Evolutionary conservation across 2,797 vertebrate genomes (phyloP).

Genomic region (Ibycter americanus): DNA sequence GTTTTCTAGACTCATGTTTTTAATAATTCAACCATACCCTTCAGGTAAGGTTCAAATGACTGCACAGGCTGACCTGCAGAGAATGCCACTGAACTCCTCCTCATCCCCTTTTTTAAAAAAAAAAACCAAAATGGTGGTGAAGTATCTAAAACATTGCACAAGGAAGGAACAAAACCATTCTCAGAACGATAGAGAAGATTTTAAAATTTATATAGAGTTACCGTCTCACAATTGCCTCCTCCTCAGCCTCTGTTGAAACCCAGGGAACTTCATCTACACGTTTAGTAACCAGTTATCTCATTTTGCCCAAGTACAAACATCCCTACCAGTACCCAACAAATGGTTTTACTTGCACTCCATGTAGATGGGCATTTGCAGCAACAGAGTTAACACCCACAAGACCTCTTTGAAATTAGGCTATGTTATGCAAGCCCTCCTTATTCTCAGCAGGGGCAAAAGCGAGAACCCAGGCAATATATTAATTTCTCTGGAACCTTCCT

Average conservation of each 20-base stretch:
- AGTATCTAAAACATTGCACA: not conserved
- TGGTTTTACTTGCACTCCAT: not conserved
- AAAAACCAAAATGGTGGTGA: not conserved
- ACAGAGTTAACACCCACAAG: not conserved
- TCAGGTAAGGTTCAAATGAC: not conserved
- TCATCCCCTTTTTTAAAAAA: rapidly evolving
- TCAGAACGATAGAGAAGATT: not conserved
- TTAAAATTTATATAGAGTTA: not conserved
- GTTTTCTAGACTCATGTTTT: not conserved
- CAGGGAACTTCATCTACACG: not conserved
- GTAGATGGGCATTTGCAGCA: not conserved
- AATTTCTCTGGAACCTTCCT: not conserved
- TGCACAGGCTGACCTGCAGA: not conserved
- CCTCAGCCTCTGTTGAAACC: not conserved
- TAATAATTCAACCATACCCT: not conserved
- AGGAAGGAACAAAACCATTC: not conserved
- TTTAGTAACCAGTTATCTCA: not conserved
- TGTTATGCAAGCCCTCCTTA: not conserved
- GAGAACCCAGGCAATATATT: not conserved
- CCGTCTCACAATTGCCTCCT: not conserved
- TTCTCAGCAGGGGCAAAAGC: not conserved
- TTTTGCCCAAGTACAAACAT: not conserved
- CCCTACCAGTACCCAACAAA: not conserved
- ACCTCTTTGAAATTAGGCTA: not conserved
- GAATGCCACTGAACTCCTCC: not conserved